Conservation (phyloP, 2,797 vertebrate species). For the Yasuhikotakia modesta region DNA sequence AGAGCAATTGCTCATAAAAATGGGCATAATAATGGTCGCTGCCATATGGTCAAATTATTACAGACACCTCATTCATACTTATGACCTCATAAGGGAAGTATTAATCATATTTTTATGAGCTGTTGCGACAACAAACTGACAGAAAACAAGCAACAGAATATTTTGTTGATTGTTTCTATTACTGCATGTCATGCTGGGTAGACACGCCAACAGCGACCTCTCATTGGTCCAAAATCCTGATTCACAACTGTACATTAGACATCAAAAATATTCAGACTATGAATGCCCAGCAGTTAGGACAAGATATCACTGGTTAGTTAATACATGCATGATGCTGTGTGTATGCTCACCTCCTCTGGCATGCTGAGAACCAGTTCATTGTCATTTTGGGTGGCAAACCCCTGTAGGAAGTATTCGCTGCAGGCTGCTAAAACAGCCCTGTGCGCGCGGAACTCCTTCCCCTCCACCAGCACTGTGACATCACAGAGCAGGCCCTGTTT, state of each 20-base stretch:
- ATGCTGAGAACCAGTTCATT: slow-evolving; percentile 94
- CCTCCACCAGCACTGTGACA: slow-evolving; percentile 96
- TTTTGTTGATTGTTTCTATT: not conserved
- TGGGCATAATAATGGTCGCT: slow-evolving; percentile 10
- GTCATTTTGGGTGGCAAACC: slow-evolving; percentile 89
- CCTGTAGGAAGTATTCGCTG: slow-evolving; percentile 98
- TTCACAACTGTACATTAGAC: not conserved
- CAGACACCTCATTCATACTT: slow-evolving; percentile 13
- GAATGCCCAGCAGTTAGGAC: not conserved
- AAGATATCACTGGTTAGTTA: not conserved
- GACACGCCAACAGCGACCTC: not conserved
- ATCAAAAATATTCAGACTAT: not conserved
- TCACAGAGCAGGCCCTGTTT: slow-evolving; percentile 99
- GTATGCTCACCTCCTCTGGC: slow-evolving; percentile 89
- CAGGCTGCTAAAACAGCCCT: slow-evolving; percentile 96
- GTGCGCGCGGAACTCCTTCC: slow-evolving; percentile 97
- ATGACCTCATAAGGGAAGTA: not conserved
- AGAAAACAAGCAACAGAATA: not conserved
- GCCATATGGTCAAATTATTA: slow-evolving; percentile 66
- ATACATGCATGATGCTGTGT: not conserved
- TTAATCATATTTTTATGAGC: no score
- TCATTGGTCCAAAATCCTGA: not conserved
- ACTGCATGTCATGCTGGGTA: not conserved
- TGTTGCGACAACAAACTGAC: not conserved
- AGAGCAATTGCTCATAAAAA: slow-evolving; percentile 51